phyloP scores from a whole-genome alignment of 1,140 invertebrate species.

The Nephotettix cincticeps region DNA sequence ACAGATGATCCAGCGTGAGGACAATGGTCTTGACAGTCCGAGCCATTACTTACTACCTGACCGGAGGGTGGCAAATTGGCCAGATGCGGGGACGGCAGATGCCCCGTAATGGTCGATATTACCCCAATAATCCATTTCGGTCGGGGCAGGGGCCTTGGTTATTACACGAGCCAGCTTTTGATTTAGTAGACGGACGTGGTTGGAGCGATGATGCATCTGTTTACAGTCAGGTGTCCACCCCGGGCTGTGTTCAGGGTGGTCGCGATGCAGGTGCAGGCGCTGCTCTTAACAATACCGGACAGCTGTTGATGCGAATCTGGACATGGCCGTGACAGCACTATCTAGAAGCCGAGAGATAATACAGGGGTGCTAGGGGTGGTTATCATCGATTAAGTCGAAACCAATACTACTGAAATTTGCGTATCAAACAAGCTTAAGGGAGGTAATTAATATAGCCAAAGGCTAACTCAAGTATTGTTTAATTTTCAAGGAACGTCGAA shows the following conservation, averaged over 20 bases:
- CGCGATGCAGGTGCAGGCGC: background rate
- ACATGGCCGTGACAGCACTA: too few relatives aligned
- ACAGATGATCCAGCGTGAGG: background rate
- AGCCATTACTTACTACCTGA: constrained; percentile 9
- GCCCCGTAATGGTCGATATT: constrained; percentile 5
- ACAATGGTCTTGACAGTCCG: constrained; percentile 9
- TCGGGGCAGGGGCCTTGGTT: background rate
- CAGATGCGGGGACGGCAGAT: constrained; percentile 6
- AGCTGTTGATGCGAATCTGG: too few relatives aligned
- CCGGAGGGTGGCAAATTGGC: constrained; percentile 1
- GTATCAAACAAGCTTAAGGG: too few relatives aligned
- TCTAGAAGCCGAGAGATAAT: too few relatives aligned
- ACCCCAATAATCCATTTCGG: constrained; percentile 9
- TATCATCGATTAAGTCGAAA: too few relatives aligned
- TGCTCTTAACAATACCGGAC: background rate
- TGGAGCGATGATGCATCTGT: background rate
- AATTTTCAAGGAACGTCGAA: too few relatives aligned
- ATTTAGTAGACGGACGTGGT: background rate
- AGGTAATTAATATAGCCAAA: too few relatives aligned
- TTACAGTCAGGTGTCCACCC: background rate
- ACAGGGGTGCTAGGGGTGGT: too few relatives aligned
- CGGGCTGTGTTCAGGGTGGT: background rate
- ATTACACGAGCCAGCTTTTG: background rate
- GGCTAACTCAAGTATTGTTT: too few relatives aligned
- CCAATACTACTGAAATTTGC: too few relatives aligned